Evolutionary conservation across 2,113 vertebrate species (phyloP), one percentile per base, ranked within the genome.

Genomic region (Actenoides hombroni): DNA sequence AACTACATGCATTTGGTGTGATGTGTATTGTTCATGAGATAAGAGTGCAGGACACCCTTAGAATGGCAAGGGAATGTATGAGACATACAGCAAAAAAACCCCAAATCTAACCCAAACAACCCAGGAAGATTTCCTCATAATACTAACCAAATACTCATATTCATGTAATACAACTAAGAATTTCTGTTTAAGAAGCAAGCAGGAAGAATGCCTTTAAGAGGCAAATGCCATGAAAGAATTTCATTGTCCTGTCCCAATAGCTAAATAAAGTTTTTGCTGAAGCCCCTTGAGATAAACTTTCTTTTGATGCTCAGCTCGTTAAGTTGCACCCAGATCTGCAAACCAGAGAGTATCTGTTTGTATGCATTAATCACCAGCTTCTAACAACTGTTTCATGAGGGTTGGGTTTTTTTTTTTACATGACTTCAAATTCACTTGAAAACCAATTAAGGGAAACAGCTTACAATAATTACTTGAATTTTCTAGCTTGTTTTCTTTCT

Each of bases 1-100:
- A 53, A 53, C 78, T 89, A 67, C 83, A 88, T 15, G 44, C 80
- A 95, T 26, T 80, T 1, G 1, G 83, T 51, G 80, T 46, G 85
- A 78, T 86, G 44, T 64, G 85, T 68, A 90, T 75, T 90, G 90
- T 74, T 90, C 84, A 49, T 61, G 48, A 94, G 90, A 79, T 90
- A 91, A 89, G 56, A 78, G 40, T 13, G 35, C 61, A 91, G 69
- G 21, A 60, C 69, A 69, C 18, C 13, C 83, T 82, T 15, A 57
- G 48, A 73, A 33, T 51, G 13, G 49, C 64, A 78, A 17, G 37
- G 44, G 60, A 86, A 85, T 64, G 46, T 42, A 33, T 16, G 39
- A 73, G 20, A 84, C 13, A 68, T 2, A 76, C 1, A 64, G 42
- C 2, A 73, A 90, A 67, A 28, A 17, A 8, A 10, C 29, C 17